phyloP scores from a whole-genome alignment of 1,140 invertebrate genomes.

The Drosophila aff. region DNA sequence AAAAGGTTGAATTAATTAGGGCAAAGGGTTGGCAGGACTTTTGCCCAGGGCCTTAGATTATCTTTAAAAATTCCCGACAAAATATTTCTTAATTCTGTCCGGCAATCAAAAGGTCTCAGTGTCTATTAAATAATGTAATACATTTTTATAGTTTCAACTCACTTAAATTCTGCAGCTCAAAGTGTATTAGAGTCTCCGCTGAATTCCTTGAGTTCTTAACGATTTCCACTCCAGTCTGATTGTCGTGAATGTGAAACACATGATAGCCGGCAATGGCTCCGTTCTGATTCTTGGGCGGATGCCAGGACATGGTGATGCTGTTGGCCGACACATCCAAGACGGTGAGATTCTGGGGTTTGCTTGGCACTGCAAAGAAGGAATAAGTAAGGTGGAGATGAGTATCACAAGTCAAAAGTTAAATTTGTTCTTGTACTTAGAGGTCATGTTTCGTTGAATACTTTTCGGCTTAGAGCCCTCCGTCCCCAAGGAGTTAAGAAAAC shows the following conservation, averaged over 20 bases:
- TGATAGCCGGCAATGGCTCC: slow-evolving; percentile 90
- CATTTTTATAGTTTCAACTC: slow-evolving; percentile 81
- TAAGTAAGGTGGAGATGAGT: slow-evolving; percentile 30
- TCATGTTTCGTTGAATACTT: slow-evolving; percentile 50
- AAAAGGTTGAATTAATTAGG: slow-evolving; percentile 5
- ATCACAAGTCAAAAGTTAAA: slow-evolving; percentile 56
- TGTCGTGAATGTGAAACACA: slow-evolving; percentile 89
- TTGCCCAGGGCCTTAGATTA: neutral
- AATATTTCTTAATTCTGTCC: neutral
- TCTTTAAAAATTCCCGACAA: neutral
- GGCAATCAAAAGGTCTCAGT: neutral
- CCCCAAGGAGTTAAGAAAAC: slow-evolving; percentile 19
- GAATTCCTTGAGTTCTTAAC: slow-evolving; percentile 86
- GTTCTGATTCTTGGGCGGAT: slow-evolving; percentile 90
- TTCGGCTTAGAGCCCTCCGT: slow-evolving; percentile 19
- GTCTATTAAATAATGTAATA: neutral
- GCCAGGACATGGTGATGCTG: slow-evolving; percentile 92
- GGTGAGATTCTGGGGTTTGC: slow-evolving; percentile 92
- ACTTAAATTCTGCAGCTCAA: slow-evolving; percentile 88
- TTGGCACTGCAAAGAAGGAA: slow-evolving; percentile 89
- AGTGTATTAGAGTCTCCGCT: slow-evolving; percentile 85
- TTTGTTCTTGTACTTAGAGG: slow-evolving; percentile 40
- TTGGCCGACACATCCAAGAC: slow-evolving; percentile 90
- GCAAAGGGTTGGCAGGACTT: neutral
- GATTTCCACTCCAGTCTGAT: slow-evolving; percentile 88